Conservation (phyloP, 2,888 invertebrate species). For the Orthosia gothica region DNA sequence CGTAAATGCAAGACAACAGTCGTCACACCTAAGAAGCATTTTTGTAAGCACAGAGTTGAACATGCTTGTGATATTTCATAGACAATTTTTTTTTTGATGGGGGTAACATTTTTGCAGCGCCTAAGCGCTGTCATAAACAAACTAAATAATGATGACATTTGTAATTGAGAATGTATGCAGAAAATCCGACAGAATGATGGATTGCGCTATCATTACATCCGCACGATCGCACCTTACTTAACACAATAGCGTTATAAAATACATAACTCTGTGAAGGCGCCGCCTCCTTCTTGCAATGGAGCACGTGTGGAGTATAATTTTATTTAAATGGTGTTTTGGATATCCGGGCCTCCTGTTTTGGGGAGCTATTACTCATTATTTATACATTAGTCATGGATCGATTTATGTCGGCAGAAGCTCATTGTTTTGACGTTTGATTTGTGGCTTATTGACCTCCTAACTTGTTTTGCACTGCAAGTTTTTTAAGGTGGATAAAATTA, state of each 20-base stretch:
- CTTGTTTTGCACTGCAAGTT: slow-evolving; percentile 7
- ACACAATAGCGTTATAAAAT: slow-evolving; percentile 42
- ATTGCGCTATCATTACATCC: slow-evolving; percentile 33
- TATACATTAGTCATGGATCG: slow-evolving; percentile 55
- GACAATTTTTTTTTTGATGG: background rate
- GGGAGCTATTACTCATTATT: slow-evolving; percentile 62
- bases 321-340: slow-evolving; percentile 64
- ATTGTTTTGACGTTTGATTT: slow-evolving; percentile 31
- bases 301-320: slow-evolving; percentile 56
- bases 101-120: background rate
- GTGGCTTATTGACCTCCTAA: slow-evolving; percentile 6
- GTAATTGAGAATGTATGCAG: slow-evolving; percentile 5
- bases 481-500: background rate
- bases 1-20: slow-evolving; percentile 23
- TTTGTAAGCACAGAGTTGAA: background rate
- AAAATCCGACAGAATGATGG: slow-evolving; percentile 3
- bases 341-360: slow-evolving; percentile 62
- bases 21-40: background rate
- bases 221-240: slow-evolving; percentile 17
- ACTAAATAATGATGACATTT: background rate
- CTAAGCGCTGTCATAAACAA: background rate
- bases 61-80: background rate
- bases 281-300: slow-evolving; percentile 41
- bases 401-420: slow-evolving; percentile 43
- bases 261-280: slow-evolving; percentile 25